Base-by-base conservation (phyloP, 2,797 vertebrate genomes). In the Rhynchotus rufescens region DNA sequence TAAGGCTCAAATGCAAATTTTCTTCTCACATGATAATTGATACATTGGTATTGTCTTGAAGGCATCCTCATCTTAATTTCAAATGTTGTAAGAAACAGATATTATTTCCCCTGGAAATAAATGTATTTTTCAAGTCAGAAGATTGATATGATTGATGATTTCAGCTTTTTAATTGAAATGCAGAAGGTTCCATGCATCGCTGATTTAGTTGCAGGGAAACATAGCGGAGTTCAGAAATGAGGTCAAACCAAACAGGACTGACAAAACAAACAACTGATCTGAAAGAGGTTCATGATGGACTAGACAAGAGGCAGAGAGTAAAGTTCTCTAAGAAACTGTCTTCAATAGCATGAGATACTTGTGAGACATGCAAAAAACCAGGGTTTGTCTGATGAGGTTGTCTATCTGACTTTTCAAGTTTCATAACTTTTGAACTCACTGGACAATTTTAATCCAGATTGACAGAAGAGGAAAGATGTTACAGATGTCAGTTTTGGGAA, bases 151-250 rank as follows among this genome's bases (percentile, higher is more conserved):
- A 69, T 91, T 80, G 57, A 81, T 91, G 44, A 77, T 84, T 69
- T 84, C 71, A 84, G 72, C 34, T 68, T 92, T 89, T 96, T 92
- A 94, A 95, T 97, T 91, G 95, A 95, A 93, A 96, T 72, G 78
- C 65, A 91, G 72, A 66, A 92, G 91, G 69, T 75, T 94, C 73
- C 51, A 36, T 72, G 56, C 47, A 12, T 89, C 84, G 36, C 45
- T 93, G 91, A 94, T 62, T 92, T 59, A 61, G 57, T 86, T 73
- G 54, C 56, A 91, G 92, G 65, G 73, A 95, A 88, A 82, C 60
- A 69, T 93, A 85, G 56, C 51, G 36, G 76, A 78, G 57, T 79
- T 93, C 80, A 89, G 75, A 90, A 89, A 90, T 61, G 2, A 80
- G 38, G 49, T 16, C 62, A 42, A 75, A 32, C 67, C 78, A 81